Base-by-base conservation (phyloP, 2,113 vertebrate species). In the Argyrosomus japonicus region DNA sequence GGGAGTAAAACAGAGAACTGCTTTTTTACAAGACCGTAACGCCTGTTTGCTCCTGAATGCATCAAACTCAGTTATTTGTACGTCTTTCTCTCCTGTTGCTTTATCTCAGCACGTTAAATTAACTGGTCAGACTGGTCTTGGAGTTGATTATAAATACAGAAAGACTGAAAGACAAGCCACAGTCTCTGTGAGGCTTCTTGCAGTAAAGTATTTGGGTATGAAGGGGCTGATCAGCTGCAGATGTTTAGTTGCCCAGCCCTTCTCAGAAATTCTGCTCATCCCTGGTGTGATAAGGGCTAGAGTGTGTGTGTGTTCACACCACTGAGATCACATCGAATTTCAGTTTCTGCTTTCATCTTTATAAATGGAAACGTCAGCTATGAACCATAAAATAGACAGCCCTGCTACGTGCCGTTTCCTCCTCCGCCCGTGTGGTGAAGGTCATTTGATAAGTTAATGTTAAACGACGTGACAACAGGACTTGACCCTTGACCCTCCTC, bases 401-500 rank as follows among this genome's bases (percentile, higher is more conserved):
- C 3, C 5, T 19, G 32, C 53, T 51, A 40, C 36, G 15, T 47
- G n/a, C 3, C 6, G 47, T n/a, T 64, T 63, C 36, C 61, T 75
- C 45, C 61, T 72, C 45, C 1, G 1, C 5, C 65, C 23, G 67
- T 32, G 48, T 14, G 29, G 47, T 11, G 29, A 32, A 77, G 25
- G 36, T 65, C 6, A 19, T 48, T 78, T 15, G 64, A 32, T 56
- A 2, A 48, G 81, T 85, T 85, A 67, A 87, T 87, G 81, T 60
- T 81, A 60, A 79, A 86, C n/a, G 3, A 56, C 4, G 1, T 11
- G 77, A 75, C 80, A 77, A 53, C 80, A 82, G 68, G 36, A 76
- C 84, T 82, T 87, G 91, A 92, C 86, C 91, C 25, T 84, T 88
- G 0, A 56, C 64, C 73, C 36, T 40, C 58, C 27, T 73, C 60